These are phyloP conservation scores for Pomatostomus ruficeps DNA, from an alignment of 2,113 vertebrate genomes.

Conservation along the genomic window DNA sequence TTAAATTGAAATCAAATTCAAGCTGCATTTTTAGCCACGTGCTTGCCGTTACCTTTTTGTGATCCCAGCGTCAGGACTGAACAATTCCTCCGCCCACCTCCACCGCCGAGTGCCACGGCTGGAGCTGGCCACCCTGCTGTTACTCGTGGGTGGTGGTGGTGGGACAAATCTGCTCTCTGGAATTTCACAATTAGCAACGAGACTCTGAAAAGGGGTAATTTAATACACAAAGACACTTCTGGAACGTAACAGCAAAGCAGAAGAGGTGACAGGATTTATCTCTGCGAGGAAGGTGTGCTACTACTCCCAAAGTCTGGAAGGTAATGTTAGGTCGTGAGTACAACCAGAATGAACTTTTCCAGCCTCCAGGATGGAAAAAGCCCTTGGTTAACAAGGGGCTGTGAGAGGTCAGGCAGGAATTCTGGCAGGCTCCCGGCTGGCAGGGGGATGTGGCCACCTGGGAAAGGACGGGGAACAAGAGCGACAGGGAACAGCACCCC, in stretches of 20 bases:
- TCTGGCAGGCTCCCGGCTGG: rapidly evolving
- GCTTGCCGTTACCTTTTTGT: neutral
- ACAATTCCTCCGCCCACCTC: neutral
- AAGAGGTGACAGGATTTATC: neutral
- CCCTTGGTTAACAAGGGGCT: too few species aligned
- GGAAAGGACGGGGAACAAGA: neutral
- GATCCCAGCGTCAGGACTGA: neutral
- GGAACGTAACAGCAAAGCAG: neutral
- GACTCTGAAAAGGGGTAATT: neutral
- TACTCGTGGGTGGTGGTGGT: neutral
- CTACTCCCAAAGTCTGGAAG: neutral
- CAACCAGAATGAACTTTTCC: neutral
- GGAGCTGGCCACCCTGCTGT: neutral
- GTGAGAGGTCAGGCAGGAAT: neutral
- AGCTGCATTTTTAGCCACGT: neutral
- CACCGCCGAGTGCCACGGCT: rapidly evolving
- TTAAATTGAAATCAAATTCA: neutral
- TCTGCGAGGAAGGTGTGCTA: rapidly evolving
- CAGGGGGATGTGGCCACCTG: neutral
- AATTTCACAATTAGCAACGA: neutral
- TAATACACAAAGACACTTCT: neutral
- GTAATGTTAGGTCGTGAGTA: neutral
- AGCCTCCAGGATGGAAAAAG: neutral
- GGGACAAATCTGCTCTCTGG: neutral
- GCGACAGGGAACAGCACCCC: rapidly evolving